A percentile compares a stretch with the other conserved stretches of the same genome.
These are phyloP conservation scores for Vimba vimba DNA, from an alignment of 2,113 vertebrate species.

Conservation along the genomic window DNA sequence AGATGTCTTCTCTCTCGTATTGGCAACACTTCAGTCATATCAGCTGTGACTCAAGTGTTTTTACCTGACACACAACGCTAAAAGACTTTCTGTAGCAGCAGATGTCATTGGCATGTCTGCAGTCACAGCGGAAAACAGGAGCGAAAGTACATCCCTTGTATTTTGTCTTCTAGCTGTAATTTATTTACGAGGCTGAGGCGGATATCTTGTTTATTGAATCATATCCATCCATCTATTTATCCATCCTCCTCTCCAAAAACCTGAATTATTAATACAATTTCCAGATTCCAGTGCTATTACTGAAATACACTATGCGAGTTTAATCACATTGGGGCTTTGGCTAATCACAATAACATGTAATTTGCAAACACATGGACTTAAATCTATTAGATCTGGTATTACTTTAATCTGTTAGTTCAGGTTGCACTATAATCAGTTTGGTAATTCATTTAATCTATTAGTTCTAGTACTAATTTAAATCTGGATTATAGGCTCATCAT, in stretches of 20 bases:
- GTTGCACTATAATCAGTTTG: neutral
- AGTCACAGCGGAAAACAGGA: neutral
- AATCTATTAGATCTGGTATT: neutral
- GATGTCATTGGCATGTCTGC: conserved; percentile 56
- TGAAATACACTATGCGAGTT: neutral
- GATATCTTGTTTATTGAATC: conserved; percentile 7
- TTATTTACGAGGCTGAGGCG: conserved; percentile 1
- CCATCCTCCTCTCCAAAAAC: neutral
- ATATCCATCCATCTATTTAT: neutral
- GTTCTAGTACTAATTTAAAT: neutral
- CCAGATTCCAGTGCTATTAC: neutral
- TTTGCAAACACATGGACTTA: neutral
- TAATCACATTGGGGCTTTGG: neutral
- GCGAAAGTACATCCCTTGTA: neutral
- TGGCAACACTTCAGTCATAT: conserved; percentile 44
- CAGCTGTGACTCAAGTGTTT: conserved; percentile 62
- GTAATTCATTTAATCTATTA: neutral
- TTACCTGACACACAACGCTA: conserved; percentile 54
- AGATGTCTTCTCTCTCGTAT: conserved; percentile 40
- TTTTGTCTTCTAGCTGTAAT: neutral
- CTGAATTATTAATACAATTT: neutral
- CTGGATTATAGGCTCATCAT: neutral
- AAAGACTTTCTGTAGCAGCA: conserved; percentile 57
- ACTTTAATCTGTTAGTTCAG: neutral
- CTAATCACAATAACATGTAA: neutral